phyloP scores from a whole-genome alignment of 2,888 invertebrate genomes.

The Hanleya hanleyi region DNA sequence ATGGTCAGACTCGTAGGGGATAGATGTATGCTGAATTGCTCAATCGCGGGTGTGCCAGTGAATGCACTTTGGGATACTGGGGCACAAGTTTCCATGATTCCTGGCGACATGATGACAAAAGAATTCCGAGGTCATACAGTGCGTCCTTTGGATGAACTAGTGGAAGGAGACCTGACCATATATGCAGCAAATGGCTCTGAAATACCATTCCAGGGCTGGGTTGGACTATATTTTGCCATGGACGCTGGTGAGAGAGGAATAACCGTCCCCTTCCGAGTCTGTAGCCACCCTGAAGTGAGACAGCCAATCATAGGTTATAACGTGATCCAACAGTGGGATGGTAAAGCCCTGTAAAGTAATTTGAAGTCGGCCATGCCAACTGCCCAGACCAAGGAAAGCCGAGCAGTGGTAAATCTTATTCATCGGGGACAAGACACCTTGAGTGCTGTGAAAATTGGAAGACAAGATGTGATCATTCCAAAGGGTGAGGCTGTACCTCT shows the following conservation, averaged over 20 bases:
- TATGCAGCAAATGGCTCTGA: neutral
- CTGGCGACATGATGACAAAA: neutral
- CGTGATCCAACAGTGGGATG: neutral
- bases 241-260: neutral
- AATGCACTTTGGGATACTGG: constrained; percentile 3
- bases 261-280: neutral
- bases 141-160: neutral
- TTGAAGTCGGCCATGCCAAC: neutral
- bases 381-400: neutral
- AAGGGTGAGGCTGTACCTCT: neutral
- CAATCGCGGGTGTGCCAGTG: neutral
- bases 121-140: neutral
- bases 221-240: neutral
- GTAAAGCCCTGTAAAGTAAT: neutral
- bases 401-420: neutral
- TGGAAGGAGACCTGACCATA: neutral
- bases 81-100: neutral
- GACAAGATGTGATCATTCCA: constrained; percentile 4
- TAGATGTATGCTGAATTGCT: neutral
- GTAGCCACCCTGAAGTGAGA: neutral
- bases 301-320: neutral
- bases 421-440: neutral
- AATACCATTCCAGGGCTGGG: constrained; percentile 1
- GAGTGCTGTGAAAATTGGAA: neutral
- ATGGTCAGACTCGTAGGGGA: neutral